Base-by-base conservation (phyloP, 35 echinoderm and acorn worm species). In the Eucidaris tribuloides region DNA sequence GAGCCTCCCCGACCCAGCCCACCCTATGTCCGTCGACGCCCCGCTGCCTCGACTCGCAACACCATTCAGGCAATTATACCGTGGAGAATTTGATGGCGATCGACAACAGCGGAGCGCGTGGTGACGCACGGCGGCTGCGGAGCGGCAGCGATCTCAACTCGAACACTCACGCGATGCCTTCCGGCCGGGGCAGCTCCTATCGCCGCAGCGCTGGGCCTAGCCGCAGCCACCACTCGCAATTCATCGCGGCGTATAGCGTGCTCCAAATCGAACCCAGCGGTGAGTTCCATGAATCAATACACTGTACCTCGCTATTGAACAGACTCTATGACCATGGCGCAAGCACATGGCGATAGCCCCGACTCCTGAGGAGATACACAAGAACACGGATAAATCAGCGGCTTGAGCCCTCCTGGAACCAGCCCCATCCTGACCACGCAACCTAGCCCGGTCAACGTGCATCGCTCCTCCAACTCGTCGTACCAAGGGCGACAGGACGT, bases 311-410 rank as follows among this genome's bases (percentile, higher is more conserved):
- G 80, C 77, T 92, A 92, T 28, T 62, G 83, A 3, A 36, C 54
- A 9, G 90, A 87, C 46, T 20, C 80, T 64, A 64, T 88, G 78
- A 78, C 65, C 3, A 86, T 90, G 59, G 90, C n/a, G 95, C 23
- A 99, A 99, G 62, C 96, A 99, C 43, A 99, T 99, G 96, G 79
- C 83, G 27, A 99, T 99, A 32, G 96, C 91, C 3, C 87, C 96
- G 14, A 99, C 96, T 57, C 96, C 96, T 13, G 96, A 99, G 46
- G 96, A 99, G 46, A 76, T 99, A 30, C 96, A 99, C 81, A 86
- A 2, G 83, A 99, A 34, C 81, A 84, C 29, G 81, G 85, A 3
- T 56, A 83, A 45, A 81, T 50, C 45, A 90, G 84, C n/a, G 78
- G 96, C 17, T 87, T 88, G 11, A 99, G 96, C 80, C 91, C 96